A percentile compares a stretch with the other conserved stretches of the same genome.
phyloP scores from a whole-genome alignment of 1,140 invertebrate genomes.

The Ostrea edulis region DNA sequence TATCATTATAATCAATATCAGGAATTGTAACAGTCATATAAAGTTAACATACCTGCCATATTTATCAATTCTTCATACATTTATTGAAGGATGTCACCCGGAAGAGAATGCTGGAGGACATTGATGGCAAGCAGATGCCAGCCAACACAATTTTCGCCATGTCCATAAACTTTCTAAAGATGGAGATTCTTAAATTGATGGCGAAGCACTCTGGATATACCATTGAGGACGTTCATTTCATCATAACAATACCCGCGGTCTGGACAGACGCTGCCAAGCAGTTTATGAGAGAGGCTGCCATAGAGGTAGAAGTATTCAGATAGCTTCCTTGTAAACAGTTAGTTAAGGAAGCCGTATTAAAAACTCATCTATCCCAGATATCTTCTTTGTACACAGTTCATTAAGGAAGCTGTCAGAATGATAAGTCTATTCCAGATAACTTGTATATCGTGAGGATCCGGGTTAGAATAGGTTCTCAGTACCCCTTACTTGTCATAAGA shows the following conservation, averaged over 20 bases:
- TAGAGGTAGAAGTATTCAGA: background rate
- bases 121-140: constrained; percentile 47
- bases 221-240: constrained; percentile 44
- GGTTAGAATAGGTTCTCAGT: too few species aligned
- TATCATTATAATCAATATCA: background rate
- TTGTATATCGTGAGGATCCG: too few species aligned
- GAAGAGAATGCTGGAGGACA: constrained; percentile 43
- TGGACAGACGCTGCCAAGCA: constrained; percentile 51
- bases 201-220: background rate
- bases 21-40: background rate
- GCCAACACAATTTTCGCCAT: constrained; percentile 47
- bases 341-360: too few species aligned
- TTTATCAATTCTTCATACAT: background rate
- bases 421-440: too few species aligned
- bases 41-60: too few species aligned
- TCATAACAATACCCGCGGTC: constrained; percentile 41
- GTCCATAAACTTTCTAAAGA: constrained; percentile 48
- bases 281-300: constrained; percentile 47
- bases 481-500: too few species aligned
- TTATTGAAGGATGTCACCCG: constrained; percentile 36
- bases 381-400: too few species aligned
- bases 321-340: too few species aligned
- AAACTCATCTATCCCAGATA: too few species aligned
- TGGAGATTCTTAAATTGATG: constrained; percentile 39
- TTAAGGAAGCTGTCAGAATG: too few species aligned